Evolutionary conservation across 2,113 vertebrate genomes (phyloP).

Genomic region (Nothobranchius kuhntae): DNA sequence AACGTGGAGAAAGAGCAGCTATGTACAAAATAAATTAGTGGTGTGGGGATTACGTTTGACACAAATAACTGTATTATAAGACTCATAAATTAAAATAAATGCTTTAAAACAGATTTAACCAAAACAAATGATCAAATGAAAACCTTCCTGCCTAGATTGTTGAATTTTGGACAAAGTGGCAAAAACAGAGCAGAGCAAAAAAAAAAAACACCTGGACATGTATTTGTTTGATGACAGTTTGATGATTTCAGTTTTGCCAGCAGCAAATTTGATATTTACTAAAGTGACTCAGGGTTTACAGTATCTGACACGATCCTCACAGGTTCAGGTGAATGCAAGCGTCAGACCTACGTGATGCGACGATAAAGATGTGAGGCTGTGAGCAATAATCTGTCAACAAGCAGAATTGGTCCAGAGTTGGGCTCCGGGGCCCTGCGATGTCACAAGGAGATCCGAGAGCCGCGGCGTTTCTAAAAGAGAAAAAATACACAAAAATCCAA

Average conservation of each 20-base stretch:
- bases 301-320: not conserved
- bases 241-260: not conserved
- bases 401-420: conserved; percentile 79
- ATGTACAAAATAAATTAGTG: conserved; percentile 58
- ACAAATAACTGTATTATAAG: conserved; percentile 62
- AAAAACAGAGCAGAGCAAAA: conserved; percentile 66
- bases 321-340: not conserved
- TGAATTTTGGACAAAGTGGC: conserved; percentile 28
- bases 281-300: not conserved
- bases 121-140: not conserved
- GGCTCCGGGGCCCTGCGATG: conserved; percentile 44
- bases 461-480: conserved; percentile 44
- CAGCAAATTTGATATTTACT: not conserved
- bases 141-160: not conserved
- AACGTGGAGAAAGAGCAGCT: conserved; percentile 1
- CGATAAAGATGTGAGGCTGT: conserved; percentile 31
- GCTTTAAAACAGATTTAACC: conserved; percentile 12
- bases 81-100: conserved; percentile 64
- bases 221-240: not conserved
- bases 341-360: conserved; percentile 32
- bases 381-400: conserved; percentile 50
- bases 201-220: conserved; percentile 27
- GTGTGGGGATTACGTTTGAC: conserved; percentile 16
- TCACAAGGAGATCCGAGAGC: conserved; percentile 39
- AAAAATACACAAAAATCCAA: not conserved